A percentile compares a stretch with the other conserved stretches of the same genome.
Conservation (phyloP, 2,797 vertebrate genomes). For the Leucoraja ocellata region DNA sequence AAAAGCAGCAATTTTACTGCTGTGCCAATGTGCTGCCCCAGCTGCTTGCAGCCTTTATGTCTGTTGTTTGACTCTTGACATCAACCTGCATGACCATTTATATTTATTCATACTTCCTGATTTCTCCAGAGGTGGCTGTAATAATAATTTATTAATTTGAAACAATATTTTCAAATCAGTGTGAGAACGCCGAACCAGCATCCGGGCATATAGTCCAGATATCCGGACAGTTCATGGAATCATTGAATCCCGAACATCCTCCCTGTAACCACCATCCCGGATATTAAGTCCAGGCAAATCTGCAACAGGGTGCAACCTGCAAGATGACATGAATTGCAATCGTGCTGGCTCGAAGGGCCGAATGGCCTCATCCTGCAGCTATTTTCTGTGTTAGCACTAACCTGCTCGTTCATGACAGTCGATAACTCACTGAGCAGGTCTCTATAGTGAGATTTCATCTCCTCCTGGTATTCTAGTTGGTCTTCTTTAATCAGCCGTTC, state of each 20-base stretch:
- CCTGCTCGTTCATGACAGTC: slow-evolving; percentile 91
- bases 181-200: neutral
- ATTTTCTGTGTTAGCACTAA: slow-evolving; percentile 47
- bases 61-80: neutral
- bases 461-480: slow-evolving; percentile 95
- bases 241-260: no score
- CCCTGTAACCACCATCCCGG: neutral
- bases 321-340: neutral
- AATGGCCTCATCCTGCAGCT: no score
- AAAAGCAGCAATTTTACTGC: no score
- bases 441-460: slow-evolving; percentile 90
- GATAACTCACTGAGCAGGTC: slow-evolving; percentile 91
- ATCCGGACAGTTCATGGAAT: no score
- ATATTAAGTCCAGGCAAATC: neutral
- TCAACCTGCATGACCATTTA: neutral
- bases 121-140: no score
- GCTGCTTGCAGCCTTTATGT: neutral
- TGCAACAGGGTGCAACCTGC: neutral
- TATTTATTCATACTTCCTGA: neutral
- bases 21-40: no score
- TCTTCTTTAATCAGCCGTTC: slow-evolving; percentile 96
- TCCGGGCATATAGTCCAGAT: no score
- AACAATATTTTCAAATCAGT: neutral
- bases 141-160: no score
- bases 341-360: no score